phyloP scores from a whole-genome alignment of 2,888 invertebrate genomes.

The Abrostola triplasia region DNA sequence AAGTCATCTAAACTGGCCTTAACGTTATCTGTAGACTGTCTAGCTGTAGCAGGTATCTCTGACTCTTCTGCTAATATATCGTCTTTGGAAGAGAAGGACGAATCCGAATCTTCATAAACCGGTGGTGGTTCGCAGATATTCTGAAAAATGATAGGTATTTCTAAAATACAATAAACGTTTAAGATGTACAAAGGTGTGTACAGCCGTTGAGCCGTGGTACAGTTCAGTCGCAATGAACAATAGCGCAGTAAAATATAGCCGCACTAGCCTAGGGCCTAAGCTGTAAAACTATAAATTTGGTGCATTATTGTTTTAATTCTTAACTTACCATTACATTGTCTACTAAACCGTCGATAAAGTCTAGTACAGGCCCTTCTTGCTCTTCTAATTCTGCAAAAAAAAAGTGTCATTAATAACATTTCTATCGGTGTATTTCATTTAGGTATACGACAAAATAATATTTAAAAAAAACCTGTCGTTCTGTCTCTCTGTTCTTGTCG shows the following conservation, averaged over 20 bases:
- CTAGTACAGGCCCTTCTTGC: slow-evolving; percentile 77
- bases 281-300: not conserved
- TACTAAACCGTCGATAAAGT: slow-evolving; percentile 74
- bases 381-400: slow-evolving; percentile 75
- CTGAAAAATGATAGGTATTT: slow-evolving; percentile 32
- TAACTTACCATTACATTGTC: slow-evolving; percentile 70
- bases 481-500: not conserved
- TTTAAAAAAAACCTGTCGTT: slow-evolving; percentile 18
- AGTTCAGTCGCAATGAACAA: not conserved
- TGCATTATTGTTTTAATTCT: not conserved
- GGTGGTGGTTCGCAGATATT: slow-evolving; percentile 46
- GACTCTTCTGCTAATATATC: slow-evolving; percentile 9
- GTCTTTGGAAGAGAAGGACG: slow-evolving; percentile 3
- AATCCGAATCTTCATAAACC: not conserved
- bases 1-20: slow-evolving; percentile 4
- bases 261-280: too few relatives aligned
- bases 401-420: slow-evolving; percentile 1
- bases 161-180: not conserved
- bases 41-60: not conserved
- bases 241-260: not conserved
- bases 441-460: slow-evolving; percentile 9
- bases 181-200: not conserved
- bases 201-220: too few relatives aligned
- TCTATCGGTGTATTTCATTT: not conserved
- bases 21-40: not conserved